Evolutionary conservation across 2,888 invertebrate species (phyloP).

Genomic region (Cantharis flavilabris): DNA sequence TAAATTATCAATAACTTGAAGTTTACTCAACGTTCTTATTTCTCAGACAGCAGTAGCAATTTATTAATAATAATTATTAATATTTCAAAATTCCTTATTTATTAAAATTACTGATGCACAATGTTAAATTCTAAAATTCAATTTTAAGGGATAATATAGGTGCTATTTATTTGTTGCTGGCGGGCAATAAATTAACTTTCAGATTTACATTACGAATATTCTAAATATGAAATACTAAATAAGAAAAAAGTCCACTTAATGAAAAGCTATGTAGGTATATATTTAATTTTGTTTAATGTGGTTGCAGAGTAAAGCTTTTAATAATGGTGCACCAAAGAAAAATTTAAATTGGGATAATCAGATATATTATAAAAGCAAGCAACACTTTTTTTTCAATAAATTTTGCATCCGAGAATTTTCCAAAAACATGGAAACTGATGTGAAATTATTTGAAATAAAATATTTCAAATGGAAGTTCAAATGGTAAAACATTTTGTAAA

Average conservation of each 20-base stretch:
- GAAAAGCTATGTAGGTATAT: not conserved
- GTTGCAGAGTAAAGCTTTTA: too few species aligned
- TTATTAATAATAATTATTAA: not conserved
- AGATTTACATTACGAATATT: not conserved
- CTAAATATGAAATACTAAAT: not conserved
- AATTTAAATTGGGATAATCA: not conserved
- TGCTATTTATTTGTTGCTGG: not conserved
- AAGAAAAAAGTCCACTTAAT: not conserved
- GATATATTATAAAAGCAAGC: not conserved
- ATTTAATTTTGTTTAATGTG: not conserved
- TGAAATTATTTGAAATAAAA: too few species aligned
- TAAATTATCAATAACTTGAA: not conserved
- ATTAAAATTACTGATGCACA: not conserved
- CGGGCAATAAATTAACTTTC: not conserved
- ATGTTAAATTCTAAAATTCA: not conserved
- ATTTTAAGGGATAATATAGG: not conserved
- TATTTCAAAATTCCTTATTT: not conserved
- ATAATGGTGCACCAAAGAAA: not conserved
- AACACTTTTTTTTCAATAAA: too few species aligned
- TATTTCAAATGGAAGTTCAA: too few species aligned
- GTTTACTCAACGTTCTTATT: not conserved
- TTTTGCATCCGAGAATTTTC: too few species aligned
- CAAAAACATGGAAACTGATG: too few species aligned
- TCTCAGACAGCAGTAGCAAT: not conserved
- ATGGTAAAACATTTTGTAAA: not conserved